Conservation (phyloP, 2,113 vertebrate species). For the Bungarus multicinctus region DNA sequence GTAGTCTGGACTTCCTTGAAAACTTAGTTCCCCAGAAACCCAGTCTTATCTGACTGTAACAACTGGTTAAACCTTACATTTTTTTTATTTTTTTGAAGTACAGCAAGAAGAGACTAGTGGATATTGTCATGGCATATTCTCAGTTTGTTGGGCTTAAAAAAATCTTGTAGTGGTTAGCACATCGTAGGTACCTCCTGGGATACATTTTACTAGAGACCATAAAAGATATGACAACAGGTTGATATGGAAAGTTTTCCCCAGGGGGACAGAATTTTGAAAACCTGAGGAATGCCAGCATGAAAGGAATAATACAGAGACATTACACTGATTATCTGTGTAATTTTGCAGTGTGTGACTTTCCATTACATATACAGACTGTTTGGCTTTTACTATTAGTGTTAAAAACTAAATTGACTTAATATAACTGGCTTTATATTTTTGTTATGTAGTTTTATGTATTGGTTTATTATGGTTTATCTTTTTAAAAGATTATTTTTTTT, state of each 20-base stretch:
- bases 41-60: not conserved
- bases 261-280: not conserved
- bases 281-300: not conserved
- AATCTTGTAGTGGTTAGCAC: not conserved
- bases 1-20: no score
- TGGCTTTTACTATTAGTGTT: not conserved
- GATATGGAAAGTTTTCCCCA: not conserved
- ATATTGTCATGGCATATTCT: not conserved
- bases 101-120: not conserved
- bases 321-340: not conserved
- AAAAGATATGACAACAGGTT: not conserved
- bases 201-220: not conserved
- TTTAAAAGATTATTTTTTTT: not conserved
- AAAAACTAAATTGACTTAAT: not conserved
- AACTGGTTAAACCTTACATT: not conserved
- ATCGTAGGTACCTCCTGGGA: not conserved
- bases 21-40: not conserved
- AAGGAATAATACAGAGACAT: not conserved
- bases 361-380: not conserved
- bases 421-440: not conserved
- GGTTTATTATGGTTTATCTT: conserved; percentile 14
- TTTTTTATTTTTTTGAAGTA: not conserved
- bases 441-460: not conserved
- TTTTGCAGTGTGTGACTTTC: not conserved
- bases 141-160: not conserved